These are phyloP conservation scores for Drosophila melanosoma DNA, from an alignment of 2,888 invertebrate species.

Conservation along the genomic window DNA sequence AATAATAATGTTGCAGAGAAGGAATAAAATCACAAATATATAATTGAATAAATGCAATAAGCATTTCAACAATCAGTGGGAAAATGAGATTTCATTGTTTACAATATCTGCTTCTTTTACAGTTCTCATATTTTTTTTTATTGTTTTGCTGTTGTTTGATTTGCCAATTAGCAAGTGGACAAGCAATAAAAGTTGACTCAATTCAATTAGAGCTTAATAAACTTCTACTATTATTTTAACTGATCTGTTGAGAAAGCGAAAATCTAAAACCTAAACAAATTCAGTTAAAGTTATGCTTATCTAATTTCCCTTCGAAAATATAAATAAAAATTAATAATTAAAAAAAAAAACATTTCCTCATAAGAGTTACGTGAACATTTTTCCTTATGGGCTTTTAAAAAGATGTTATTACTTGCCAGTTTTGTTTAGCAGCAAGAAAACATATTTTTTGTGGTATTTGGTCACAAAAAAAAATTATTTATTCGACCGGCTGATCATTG, in stretches of 20 bases:
- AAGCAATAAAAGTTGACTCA: conserved; percentile 29
- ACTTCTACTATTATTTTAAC: neutral
- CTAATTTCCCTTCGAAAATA: conserved; percentile 19
- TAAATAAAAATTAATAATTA: neutral
- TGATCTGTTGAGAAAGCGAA: neutral
- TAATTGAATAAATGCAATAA: neutral
- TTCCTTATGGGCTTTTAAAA: conserved; percentile 29
- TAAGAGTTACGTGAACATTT: conserved; percentile 13
- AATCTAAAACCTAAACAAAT: neutral
- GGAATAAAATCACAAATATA: neutral
- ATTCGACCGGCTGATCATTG: conserved; percentile 45
- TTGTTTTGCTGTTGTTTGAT: conserved; percentile 4
- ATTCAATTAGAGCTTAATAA: conserved; percentile 33
- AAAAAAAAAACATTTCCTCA: conserved; percentile 16
- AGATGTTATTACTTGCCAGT: neutral
- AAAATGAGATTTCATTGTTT: neutral
- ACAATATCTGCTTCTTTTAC: neutral
- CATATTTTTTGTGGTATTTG: conserved; percentile 14
- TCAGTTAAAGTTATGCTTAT: conserved; percentile 12
- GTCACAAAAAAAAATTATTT: conserved; percentile 15
- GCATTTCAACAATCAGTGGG: neutral
- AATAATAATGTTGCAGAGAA: neutral
- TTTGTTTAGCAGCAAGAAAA: conserved; percentile 22
- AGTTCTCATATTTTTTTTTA: neutral
- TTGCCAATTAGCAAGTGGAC: conserved; percentile 55